These are phyloP conservation scores for Nemotelus nigrinus DNA, from an alignment of 2,888 invertebrate species.

Conservation along the genomic window DNA sequence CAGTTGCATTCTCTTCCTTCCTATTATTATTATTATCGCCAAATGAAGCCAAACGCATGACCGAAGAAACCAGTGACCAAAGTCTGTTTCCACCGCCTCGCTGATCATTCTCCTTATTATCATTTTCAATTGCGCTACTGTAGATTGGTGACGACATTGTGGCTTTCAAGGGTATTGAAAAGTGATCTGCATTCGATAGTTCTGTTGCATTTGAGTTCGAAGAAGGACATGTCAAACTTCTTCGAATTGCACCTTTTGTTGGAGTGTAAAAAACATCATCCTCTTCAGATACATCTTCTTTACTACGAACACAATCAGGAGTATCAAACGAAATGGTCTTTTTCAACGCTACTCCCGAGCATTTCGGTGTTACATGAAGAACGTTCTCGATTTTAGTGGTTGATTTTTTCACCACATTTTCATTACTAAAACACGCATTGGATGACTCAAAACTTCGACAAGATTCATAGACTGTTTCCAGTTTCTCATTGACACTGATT, in stretches of 20 bases:
- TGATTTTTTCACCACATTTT: neutral
- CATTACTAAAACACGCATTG: conserved; percentile 48
- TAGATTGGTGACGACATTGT: neutral
- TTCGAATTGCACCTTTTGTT: conserved; percentile 12
- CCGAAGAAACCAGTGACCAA: conserved; percentile 50
- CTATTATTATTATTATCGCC: neutral
- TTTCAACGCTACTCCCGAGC: conserved; percentile 37
- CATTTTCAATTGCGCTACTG: neutral
- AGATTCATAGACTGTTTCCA: conserved; percentile 59
- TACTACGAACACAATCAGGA: neutral
- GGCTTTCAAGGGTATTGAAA: neutral
- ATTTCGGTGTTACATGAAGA: conserved; percentile 36
- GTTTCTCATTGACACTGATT: conserved; percentile 43
- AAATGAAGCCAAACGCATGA: conserved; percentile 46
- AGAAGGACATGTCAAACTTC: neutral
- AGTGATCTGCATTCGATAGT: neutral
- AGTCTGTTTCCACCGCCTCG: conserved; percentile 29
- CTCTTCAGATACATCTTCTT: conserved; percentile 17
- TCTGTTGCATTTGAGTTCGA: neutral
- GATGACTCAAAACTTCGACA: conserved; percentile 61
- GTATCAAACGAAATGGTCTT: conserved; percentile 47
- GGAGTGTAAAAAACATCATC: conserved; percentile 52
- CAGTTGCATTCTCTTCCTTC: neutral
- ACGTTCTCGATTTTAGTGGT: neutral
- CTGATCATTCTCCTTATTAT: conserved; percentile 12